These are phyloP conservation scores for Geothlypis trichas DNA, from an alignment of 2,113 vertebrate genomes.

Conservation along the genomic window DNA sequence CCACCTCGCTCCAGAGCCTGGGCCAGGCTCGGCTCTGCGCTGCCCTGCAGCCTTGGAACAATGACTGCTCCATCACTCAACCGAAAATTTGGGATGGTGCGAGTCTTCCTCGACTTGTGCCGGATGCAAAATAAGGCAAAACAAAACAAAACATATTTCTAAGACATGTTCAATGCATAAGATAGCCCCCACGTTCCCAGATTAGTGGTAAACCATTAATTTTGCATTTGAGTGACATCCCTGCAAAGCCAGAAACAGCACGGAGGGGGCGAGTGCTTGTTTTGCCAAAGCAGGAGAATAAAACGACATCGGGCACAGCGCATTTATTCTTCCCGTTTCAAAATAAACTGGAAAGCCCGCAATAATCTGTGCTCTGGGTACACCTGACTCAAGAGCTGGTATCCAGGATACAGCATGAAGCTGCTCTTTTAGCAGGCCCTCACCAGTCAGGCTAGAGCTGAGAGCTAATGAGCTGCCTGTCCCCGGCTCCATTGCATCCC, in stretches of 20 bases:
- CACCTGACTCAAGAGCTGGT: constrained; percentile 74
- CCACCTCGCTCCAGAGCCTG: constrained; percentile 10
- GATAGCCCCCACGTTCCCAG: background rate
- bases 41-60: background rate
- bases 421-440: constrained; percentile 74
- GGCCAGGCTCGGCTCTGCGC: background rate
- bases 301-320: background rate
- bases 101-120: background rate
- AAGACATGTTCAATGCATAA: background rate
- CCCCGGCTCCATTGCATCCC: constrained; percentile 53
- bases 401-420: constrained; percentile 86
- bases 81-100: background rate
- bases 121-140: background rate
- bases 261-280: background rate
- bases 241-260: background rate
- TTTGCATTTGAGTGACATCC: background rate
- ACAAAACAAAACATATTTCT: background rate
- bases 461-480: constrained; percentile 74
- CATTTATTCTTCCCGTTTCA: constrained; percentile 49
- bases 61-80: constrained; percentile 42
- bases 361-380: constrained; percentile 71
- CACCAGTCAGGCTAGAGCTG: constrained; percentile 65
- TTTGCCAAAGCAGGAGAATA: constrained; percentile 25
- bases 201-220: background rate
- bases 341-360: constrained; percentile 69